Conservation (phyloP, 2,888 invertebrate species). For the Drosophila falleni region DNA sequence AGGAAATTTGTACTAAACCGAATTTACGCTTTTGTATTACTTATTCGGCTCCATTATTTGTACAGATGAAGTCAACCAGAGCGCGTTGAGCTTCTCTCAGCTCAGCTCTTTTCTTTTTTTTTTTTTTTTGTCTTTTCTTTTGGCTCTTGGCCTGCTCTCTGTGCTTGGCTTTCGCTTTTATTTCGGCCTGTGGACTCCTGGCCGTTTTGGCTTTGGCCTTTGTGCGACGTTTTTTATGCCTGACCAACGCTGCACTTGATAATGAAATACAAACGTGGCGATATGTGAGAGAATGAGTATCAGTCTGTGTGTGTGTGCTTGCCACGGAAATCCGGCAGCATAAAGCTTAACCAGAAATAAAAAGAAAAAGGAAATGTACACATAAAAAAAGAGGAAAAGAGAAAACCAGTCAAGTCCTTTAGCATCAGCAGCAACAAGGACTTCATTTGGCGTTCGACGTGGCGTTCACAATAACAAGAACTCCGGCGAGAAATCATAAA, state of each 20-base stretch:
- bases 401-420: conserved; percentile 35
- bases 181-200: conserved; percentile 19
- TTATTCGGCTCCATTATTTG: conserved; percentile 76
- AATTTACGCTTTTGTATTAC: conserved; percentile 78
- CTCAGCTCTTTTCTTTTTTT: neutral
- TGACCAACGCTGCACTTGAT: conserved; percentile 66
- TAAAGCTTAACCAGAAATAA: conserved; percentile 52
- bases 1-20: conserved; percentile 71
- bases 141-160: neutral
- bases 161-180: conserved; percentile 19
- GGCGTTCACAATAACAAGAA: conserved; percentile 22
- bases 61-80: conserved; percentile 58
- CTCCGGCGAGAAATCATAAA: conserved; percentile 76
- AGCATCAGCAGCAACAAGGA: conserved; percentile 40
- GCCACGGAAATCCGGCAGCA: conserved; percentile 44
- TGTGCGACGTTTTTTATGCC: conserved; percentile 65
- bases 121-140: neutral
- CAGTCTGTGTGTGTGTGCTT: conserved; percentile 24
- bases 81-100: conserved; percentile 45
- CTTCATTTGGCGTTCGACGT: conserved; percentile 63
- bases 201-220: conserved; percentile 59
- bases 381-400: conserved; percentile 25
- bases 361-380: conserved; percentile 23
- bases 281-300: conserved; percentile 44
- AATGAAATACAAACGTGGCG: conserved; percentile 73